Base-by-base conservation (phyloP, 2,797 vertebrate species). In the Neomorphus geoffroyi region DNA sequence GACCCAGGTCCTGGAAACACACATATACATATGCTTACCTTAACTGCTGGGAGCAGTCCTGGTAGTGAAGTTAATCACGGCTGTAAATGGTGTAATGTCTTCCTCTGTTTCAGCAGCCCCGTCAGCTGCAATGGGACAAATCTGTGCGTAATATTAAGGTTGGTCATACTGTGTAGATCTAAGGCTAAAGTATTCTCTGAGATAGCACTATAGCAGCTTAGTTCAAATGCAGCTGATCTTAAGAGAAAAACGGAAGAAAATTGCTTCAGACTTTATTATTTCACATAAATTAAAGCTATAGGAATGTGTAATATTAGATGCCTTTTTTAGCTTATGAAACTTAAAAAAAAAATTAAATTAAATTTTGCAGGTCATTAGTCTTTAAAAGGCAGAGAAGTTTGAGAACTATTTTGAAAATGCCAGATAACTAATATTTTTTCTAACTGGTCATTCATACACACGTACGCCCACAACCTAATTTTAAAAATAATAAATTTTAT, bases 401-500 rank as follows among this genome's bases (percentile, higher is more conserved):
- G 79, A 91, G 58, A 41, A 5, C 24, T 91, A 53, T 51, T 95
- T 81, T 72, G 28, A 90, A 96, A 95, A 88, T 88, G 43, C 48
- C 65, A 60, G 35, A 50, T 72, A 93, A 72, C 30, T 70, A 8
- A 13, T 65, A 12, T 83, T 78, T 82, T 86, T 94, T 88, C 71
- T 46, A 75, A n/a, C 46, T 75, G 80, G 26, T 88, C 82, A 62
- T 94, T 91, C 82, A 69, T 41, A 62, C 14, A 75, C 87, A 75
- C 39, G 30, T 56, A 86, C n/a, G 62, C 16, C 18, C 72, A 86
- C 46, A 92, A 54, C 9, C 18, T 90, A 72, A 93, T 91, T 94
- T 92, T 53, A 66, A 94, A 94, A 95, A 94, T 75, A 88, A 90
- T 79, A 37, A 65, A 86, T 92, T 92, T 92, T 62, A 53, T 91